Conservation (phyloP, 2,797 vertebrate species). For the Parotocinclus haroldoi region DNA sequence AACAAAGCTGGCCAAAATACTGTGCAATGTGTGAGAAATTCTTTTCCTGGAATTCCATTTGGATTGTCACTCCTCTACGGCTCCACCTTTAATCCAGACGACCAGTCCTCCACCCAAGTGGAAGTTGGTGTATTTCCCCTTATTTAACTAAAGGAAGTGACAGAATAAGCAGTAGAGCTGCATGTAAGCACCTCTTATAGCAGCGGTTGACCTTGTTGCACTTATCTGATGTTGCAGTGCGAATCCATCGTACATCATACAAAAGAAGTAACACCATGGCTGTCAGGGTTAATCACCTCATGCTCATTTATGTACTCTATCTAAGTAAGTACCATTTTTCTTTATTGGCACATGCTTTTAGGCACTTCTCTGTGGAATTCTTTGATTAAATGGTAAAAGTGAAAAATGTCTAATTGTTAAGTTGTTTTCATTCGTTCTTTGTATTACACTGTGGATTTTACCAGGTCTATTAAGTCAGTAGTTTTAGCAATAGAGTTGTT, state of each 20-base stretch:
- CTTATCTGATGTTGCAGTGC: constrained; percentile 22
- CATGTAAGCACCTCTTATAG: constrained; percentile 55
- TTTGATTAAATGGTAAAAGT: too few relatives aligned
- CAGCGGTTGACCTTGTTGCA: constrained; percentile 2
- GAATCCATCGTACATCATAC: neutral
- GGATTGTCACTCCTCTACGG: constrained; percentile 10
- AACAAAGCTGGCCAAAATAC: constrained; percentile 5
- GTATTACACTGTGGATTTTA: too few relatives aligned
- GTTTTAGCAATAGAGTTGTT: too few relatives aligned
- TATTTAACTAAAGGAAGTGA: constrained; percentile 80
- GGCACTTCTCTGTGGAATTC: too few relatives aligned
- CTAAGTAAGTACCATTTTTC: constrained; percentile 25
- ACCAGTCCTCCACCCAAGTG: constrained; percentile 69
- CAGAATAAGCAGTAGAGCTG: constrained; percentile 78
- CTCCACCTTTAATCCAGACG: constrained; percentile 18
- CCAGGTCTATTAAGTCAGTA: too few relatives aligned
- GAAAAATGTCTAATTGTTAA: too few relatives aligned
- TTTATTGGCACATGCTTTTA: neutral
- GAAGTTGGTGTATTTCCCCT: constrained; percentile 82
- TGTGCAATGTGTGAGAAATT: constrained; percentile 21
- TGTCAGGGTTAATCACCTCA: constrained; percentile 7
- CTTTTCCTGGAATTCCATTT: neutral
- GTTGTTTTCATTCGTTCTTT: too few relatives aligned
- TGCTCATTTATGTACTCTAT: constrained; percentile 18
- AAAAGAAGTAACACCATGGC: constrained; percentile 25